Percentiles rank a stretch among this genome's conserved stretches.
Conservation (phyloP, 2,113 vertebrate species). For the Melospiza georgiana region DNA sequence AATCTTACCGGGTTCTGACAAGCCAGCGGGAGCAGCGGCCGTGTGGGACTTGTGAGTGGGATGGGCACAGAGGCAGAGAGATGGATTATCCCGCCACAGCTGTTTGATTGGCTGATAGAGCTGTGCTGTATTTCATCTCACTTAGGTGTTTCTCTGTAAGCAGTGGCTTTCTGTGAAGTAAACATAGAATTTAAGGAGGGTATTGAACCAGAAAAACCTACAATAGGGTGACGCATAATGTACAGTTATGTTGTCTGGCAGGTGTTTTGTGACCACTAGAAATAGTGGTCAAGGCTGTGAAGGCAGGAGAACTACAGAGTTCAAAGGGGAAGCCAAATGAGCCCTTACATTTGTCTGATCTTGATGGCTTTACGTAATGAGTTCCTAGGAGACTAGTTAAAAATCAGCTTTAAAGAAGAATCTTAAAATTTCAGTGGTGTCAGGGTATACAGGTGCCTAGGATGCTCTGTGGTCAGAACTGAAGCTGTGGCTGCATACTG, state of each 20-base stretch:
- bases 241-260: not conserved
- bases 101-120: not conserved
- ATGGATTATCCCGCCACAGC: not conserved
- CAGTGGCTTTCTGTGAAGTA: not conserved
- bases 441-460: not conserved
- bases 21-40: not conserved
- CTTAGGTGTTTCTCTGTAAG: not conserved
- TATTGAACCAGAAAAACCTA: not conserved
- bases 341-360: not conserved
- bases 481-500: not conserved
- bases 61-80: not conserved
- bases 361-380: not conserved
- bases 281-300: not conserved
- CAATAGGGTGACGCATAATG: not conserved
- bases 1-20: not conserved
- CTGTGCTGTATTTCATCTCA: not conserved
- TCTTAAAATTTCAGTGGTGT: not conserved
- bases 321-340: not conserved
- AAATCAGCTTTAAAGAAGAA: not conserved
- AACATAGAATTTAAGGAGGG: not conserved
- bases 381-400: not conserved
- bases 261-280: not conserved
- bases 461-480: not conserved
- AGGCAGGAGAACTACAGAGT: not conserved
- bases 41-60: not conserved